phyloP scores from a whole-genome alignment of 2,888 invertebrate genomes.

The Glomeris marginata region DNA sequence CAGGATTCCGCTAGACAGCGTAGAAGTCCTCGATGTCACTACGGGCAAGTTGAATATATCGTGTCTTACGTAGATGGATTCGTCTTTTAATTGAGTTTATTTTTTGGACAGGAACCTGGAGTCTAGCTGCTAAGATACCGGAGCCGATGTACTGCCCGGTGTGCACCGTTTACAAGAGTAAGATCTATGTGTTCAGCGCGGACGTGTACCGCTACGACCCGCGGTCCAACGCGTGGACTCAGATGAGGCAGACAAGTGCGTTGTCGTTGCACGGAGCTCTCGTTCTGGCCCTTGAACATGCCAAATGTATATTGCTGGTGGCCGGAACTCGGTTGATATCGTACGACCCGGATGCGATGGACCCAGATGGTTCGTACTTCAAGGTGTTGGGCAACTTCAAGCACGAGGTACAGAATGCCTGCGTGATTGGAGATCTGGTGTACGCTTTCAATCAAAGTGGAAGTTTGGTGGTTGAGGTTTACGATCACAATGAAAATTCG shows the following conservation, averaged over 20 bases:
- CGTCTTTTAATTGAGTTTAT: background rate
- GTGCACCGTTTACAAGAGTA: slow-evolving; percentile 19
- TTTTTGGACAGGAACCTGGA: slow-evolving; percentile 20
- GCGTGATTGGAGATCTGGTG: slow-evolving; percentile 14
- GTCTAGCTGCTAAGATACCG: slow-evolving; percentile 18
- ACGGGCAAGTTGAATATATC: slow-evolving; percentile 16
- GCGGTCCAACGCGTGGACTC: slow-evolving; percentile 17
- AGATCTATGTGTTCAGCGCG: slow-evolving; percentile 21
- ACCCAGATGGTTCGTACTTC: background rate
- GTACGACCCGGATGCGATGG: slow-evolving; percentile 3
- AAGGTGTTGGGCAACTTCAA: slow-evolving; percentile 11
- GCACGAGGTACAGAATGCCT: slow-evolving; percentile 14
- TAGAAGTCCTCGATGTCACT: slow-evolving; percentile 18
- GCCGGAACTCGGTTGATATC: slow-evolving; percentile 14
- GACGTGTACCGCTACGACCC: slow-evolving; percentile 20
- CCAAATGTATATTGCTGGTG: slow-evolving; percentile 20
- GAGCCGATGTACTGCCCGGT: slow-evolving; percentile 20
- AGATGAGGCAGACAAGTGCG: slow-evolving; percentile 15
- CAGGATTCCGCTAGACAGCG: slow-evolving; percentile 21
- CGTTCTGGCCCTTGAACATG: slow-evolving; percentile 18
- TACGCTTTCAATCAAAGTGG: slow-evolving; percentile 13
- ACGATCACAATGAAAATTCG: background rate
- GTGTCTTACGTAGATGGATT: background rate
- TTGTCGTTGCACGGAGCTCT: slow-evolving; percentile 14
- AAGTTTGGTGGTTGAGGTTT: slow-evolving; percentile 11